Percentiles rank a stretch among this genome's conserved stretches.
Evolutionary conservation across 1,140 invertebrate genomes (phyloP).

Genomic region (Sarcophaga bullata): DNA sequence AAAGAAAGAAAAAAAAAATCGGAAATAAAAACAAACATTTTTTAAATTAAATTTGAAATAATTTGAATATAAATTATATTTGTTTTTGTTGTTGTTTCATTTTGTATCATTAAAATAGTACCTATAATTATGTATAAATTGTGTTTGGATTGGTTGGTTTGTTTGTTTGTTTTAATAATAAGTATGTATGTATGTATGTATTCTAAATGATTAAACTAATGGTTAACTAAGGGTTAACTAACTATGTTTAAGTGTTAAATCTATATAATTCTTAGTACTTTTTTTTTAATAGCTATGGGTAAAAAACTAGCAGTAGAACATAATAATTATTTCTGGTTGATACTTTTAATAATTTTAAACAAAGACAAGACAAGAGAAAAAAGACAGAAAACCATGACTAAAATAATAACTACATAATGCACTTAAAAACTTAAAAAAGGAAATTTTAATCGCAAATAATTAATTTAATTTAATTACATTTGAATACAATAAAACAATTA

Average conservation of each 20-base stretch:
- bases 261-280: not conserved
- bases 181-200: constrained; percentile 27
- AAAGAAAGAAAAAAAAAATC: constrained; percentile 15
- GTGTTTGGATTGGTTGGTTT: constrained; percentile 13
- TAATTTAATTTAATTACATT: not conserved
- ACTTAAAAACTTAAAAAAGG: constrained; percentile 46
- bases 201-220: constrained; percentile 43
- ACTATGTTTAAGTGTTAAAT: constrained; percentile 42
- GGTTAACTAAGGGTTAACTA: constrained; percentile 41
- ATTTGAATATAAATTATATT: constrained; percentile 44
- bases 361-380: no score
- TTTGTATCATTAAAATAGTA: no score
- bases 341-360: no score
- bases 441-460: constrained; percentile 1
- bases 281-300: constrained; percentile 7
- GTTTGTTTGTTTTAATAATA: not conserved
- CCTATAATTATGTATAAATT: no score
- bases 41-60: constrained; percentile 15
- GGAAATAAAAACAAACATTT: constrained; percentile 32
- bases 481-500: not conserved
- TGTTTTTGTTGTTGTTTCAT: not conserved
- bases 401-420: constrained; percentile 49
- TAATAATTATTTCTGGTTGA: no score
- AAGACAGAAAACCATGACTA: not conserved
- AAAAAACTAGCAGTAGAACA: no score